Evolutionary conservation across 1,140 invertebrate species (phyloP).

Genomic region (Dufourea novaeangliae): DNA sequence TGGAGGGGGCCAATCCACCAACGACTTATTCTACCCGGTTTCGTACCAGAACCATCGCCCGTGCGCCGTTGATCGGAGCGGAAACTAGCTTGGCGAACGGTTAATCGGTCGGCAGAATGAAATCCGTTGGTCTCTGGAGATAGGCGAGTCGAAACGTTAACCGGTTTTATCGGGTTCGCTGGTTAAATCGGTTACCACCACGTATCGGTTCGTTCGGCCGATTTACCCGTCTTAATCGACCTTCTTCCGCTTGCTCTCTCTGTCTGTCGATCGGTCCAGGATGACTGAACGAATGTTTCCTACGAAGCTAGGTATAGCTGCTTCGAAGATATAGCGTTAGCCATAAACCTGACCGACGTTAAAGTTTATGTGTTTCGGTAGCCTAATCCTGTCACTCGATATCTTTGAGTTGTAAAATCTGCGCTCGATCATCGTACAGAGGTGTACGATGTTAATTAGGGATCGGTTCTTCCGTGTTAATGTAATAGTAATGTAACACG

Average conservation of each 20-base stretch:
- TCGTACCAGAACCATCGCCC: too few relatives aligned
- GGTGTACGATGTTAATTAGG: too few relatives aligned
- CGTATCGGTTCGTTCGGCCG: background rate
- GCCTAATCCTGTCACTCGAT: too few relatives aligned
- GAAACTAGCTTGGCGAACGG: slow-evolving; percentile 1
- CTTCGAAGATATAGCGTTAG: too few relatives aligned
- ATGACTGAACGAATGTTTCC: background rate
- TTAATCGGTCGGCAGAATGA: background rate
- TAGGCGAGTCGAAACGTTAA: background rate
- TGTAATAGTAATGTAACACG: too few relatives aligned
- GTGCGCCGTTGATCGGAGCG: background rate
- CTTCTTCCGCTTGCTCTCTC: background rate
- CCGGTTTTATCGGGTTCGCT: slow-evolving; percentile 15
- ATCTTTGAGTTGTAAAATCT: too few relatives aligned
- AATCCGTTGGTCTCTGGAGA: slow-evolving; percentile 13
- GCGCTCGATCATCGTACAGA: too few relatives aligned
- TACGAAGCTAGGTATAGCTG: background rate
- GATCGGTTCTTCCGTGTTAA: too few relatives aligned
- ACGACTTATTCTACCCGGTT: too few relatives aligned
- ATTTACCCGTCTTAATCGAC: background rate
- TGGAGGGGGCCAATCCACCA: too few relatives aligned
- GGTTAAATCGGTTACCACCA: background rate
- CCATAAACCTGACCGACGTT: too few relatives aligned
- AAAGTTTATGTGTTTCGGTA: too few relatives aligned
- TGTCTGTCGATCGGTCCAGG: background rate